phyloP scores from a whole-genome alignment of 23 tunicate genomes.

The Styela plicata region DNA sequence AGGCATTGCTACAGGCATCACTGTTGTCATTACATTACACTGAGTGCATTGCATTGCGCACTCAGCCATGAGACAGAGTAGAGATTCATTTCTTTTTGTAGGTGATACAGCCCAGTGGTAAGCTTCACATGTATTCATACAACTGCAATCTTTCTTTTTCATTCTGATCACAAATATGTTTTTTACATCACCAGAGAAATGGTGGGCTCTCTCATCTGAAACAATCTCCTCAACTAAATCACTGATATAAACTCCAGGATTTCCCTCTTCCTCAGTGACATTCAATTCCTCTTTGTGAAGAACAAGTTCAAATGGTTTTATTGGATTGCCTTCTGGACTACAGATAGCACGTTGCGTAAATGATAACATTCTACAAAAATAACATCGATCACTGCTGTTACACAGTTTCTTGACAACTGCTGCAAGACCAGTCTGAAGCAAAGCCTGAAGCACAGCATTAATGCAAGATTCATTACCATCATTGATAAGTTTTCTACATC shows the following conservation, averaged over 20 bases:
- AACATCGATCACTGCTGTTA: not conserved
- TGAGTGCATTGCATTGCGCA: conserved; percentile 2
- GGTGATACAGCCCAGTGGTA: conserved; percentile 19
- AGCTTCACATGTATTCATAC: not conserved
- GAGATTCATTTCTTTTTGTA: not conserved
- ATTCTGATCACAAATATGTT: conserved; percentile 1
- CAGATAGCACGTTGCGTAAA: not conserved
- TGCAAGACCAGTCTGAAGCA: not conserved
- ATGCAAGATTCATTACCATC: conserved; percentile 12
- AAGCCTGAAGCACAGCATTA: conserved; percentile 12
- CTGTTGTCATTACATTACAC: not conserved
- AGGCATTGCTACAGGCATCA: conserved; percentile 22
- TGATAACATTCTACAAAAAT: conserved; percentile 7
- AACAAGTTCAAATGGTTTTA: conserved; percentile 7
- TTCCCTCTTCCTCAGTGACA: conserved; percentile 2
- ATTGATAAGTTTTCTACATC: not conserved
- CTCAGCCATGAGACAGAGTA: conserved; percentile 5
- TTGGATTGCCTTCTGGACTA: not conserved
- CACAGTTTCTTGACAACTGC: not conserved
- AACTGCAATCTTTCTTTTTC: conserved; percentile 1
- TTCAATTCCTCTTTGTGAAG: not conserved
- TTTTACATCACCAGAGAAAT: not conserved
- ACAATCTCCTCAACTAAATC: not conserved
- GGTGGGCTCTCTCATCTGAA: not conserved
- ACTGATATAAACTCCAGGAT: conserved; percentile 6